Conservation (phyloP, 2,113 vertebrate species). For the Cyprinodon brontotheroides region DNA sequence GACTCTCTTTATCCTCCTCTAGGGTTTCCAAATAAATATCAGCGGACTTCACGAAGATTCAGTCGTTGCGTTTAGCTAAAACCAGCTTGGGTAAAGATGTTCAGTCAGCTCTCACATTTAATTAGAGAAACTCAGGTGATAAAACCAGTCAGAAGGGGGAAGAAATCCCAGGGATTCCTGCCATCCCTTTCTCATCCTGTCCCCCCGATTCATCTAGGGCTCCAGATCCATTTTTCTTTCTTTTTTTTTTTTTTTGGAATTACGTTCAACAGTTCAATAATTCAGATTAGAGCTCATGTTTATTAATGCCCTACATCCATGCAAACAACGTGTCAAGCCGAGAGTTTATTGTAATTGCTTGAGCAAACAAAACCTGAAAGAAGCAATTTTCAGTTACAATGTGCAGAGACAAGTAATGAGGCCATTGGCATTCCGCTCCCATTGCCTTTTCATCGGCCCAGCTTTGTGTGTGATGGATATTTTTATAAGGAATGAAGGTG, state of each 20-base stretch:
- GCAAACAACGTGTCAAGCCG: constrained; percentile 99
- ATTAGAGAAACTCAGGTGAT: constrained; percentile 90
- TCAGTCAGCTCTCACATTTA: constrained; percentile 86
- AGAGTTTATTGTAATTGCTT: constrained; percentile 99
- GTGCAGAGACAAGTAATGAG: constrained; percentile 99
- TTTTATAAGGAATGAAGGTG: constrained; percentile 96
- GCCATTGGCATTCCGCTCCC: constrained; percentile 96
- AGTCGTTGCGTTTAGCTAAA: background rate
- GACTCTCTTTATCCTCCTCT: no score
- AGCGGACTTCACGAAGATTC: background rate
- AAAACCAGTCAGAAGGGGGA: constrained; percentile 83
- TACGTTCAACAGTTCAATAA: constrained; percentile 99
- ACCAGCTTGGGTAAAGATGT: constrained; percentile 76
- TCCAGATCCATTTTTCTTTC: constrained; percentile 89
- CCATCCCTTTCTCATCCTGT: constrained; percentile 31
- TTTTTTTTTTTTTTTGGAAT: constrained; percentile 73
- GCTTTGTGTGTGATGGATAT: constrained; percentile 93
- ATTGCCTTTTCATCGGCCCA: constrained; percentile 87
- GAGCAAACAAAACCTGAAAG: constrained; percentile 99
- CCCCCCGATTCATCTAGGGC: constrained; percentile 77
- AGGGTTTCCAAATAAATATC: constrained; percentile 42
- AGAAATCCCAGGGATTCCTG: constrained; percentile 80
- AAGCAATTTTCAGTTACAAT: constrained; percentile 99
- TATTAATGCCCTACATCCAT: constrained; percentile 99
- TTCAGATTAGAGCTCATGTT: constrained; percentile 99